Evolutionary conservation across 1,140 invertebrate species (phyloP).

Genomic region (Lepidurus arcticus): DNA sequence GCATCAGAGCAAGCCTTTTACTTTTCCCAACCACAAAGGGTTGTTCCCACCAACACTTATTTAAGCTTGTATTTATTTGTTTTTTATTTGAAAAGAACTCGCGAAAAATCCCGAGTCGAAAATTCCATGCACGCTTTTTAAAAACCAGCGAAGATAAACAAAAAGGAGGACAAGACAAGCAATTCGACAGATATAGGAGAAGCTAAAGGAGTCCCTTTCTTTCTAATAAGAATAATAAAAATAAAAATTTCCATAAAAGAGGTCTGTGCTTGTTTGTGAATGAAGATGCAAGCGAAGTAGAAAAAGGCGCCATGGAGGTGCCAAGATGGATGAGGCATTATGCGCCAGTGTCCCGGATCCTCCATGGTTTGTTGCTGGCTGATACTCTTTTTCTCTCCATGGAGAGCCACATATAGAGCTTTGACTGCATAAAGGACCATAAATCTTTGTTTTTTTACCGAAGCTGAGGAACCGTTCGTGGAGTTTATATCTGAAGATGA

Average conservation of each 20-base stretch:
- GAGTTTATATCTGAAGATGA: background rate
- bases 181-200: background rate
- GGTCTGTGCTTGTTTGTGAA: conserved; percentile 6
- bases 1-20: background rate
- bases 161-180: background rate
- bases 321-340: conserved; percentile 19
- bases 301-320: conserved; percentile 17
- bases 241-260: background rate
- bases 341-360: conserved; percentile 11
- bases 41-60: background rate
- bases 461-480: background rate
- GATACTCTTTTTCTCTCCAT: background rate
- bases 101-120: background rate
- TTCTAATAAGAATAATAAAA: background rate
- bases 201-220: background rate
- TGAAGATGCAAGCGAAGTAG: conserved; percentile 8
- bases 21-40: conserved; percentile 5
- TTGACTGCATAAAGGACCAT: conserved; percentile 11
- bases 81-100: background rate
- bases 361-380: background rate
- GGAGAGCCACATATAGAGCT: conserved; percentile 6
- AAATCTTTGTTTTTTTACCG: background rate
- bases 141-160: background rate
- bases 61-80: background rate
- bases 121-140: background rate